Percentiles rank a stretch among this genome's conserved stretches.
phyloP scores from a whole-genome alignment of 2,888 invertebrate species.

The Tinea pellionella region DNA sequence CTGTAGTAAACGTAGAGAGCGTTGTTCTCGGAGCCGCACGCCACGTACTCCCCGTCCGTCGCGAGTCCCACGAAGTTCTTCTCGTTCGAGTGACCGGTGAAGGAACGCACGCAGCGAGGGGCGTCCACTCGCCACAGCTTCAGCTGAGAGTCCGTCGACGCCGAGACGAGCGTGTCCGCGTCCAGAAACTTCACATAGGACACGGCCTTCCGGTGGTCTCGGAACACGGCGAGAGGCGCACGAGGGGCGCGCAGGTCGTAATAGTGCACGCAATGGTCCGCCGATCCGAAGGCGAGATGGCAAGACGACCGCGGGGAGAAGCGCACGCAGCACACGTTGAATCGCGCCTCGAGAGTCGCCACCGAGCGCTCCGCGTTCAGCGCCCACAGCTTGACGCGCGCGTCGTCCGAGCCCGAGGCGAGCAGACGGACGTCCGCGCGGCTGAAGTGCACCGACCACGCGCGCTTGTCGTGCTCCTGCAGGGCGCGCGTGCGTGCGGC shows the following conservation, averaged over 20 bases:
- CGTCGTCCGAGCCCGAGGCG: conserved; percentile 94
- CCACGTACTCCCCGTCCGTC: conserved; percentile 91
- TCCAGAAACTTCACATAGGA: conserved; percentile 94
- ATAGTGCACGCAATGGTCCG: conserved; percentile 96
- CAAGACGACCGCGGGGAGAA: conserved; percentile 75
- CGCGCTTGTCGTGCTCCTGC: conserved; percentile 90
- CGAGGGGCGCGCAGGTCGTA: conserved; percentile 90
- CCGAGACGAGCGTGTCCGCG: conserved; percentile 87
- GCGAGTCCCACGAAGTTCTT: conserved; percentile 96
- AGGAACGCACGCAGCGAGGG: conserved; percentile 83
- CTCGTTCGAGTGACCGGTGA: conserved; percentile 93
- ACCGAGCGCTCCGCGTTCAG: conserved; percentile 88
- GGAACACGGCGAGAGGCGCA: conserved; percentile 83
- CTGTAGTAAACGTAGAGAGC: conserved; percentile 92
- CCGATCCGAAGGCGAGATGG: conserved; percentile 94
- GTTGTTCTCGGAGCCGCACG: conserved; percentile 96
- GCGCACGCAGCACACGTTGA: conserved; percentile 96
- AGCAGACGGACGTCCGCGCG: conserved; percentile 88
- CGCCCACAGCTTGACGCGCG: conserved; percentile 92
- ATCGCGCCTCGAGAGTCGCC: conserved; percentile 90
- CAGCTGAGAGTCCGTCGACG: conserved; percentile 90
- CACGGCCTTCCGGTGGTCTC: conserved; percentile 93
- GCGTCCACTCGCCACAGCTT: conserved; percentile 91
- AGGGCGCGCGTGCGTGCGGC: conserved; percentile 77
- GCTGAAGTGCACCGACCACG: conserved; percentile 97